These are phyloP conservation scores for Neodontobutis hainanensis DNA, from an alignment of 2,113 vertebrate species.

Conservation along the genomic window DNA sequence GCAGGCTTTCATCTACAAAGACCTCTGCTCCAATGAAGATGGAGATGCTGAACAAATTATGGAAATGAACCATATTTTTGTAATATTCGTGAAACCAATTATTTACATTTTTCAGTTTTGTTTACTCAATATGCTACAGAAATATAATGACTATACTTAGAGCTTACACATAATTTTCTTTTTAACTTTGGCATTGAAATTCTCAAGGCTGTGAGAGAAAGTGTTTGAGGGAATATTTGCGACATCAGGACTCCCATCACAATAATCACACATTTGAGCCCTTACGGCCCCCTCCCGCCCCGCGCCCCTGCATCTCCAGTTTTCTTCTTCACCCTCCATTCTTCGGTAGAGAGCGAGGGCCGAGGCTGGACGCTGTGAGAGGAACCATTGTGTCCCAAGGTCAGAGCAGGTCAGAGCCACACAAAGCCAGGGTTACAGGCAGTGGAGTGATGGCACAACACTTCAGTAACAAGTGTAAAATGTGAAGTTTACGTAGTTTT, in stretches of 20 bases:
- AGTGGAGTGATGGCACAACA: conserved; percentile 3
- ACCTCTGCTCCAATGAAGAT: not conserved
- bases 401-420: conserved; percentile 38
- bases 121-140: too few relatives aligned
- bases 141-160: too few relatives aligned
- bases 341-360: conserved; percentile 18
- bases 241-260: not conserved
- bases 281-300: not conserved
- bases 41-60: too few relatives aligned
- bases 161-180: not conserved
- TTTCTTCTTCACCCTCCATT: conserved; percentile 10
- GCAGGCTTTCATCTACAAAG: not conserved
- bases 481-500: not conserved
- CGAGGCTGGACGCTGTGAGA: conserved; percentile 35
- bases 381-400: conserved; percentile 50
- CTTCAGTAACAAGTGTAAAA: not conserved
- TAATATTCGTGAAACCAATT: too few relatives aligned
- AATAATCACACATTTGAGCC: not conserved
- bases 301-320: not conserved
- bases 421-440: conserved; percentile 50
- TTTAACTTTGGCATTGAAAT: not conserved
- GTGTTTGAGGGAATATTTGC: not conserved
- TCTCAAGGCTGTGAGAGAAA: not conserved
- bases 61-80: too few relatives aligned
- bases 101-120: too few relatives aligned